Evolutionary conservation across 2,888 invertebrate genomes (phyloP).

Genomic region (Lycocerus yunnanus): DNA sequence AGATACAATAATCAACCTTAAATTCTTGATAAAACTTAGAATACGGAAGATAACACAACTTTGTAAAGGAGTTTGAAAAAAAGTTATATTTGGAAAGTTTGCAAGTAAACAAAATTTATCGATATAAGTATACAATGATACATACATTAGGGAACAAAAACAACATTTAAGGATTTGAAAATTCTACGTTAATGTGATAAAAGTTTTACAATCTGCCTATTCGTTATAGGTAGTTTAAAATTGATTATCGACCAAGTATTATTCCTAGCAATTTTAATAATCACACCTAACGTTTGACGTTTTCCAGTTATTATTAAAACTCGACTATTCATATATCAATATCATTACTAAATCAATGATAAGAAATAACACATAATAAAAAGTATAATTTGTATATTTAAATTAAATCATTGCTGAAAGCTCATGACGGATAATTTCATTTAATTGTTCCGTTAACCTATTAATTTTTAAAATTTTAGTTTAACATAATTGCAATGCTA

Average conservation of each 20-base stretch:
- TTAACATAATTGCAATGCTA: no score
- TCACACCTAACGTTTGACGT: not conserved
- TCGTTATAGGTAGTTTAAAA: not conserved
- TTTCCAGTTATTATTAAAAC: not conserved
- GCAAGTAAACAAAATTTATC: constrained; percentile 3
- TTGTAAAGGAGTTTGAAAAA: not conserved
- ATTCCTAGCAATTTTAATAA: not conserved
- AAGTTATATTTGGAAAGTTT: constrained; percentile 2
- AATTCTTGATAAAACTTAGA: not conserved
- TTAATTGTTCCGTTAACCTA: no score
- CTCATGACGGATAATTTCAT: no score
- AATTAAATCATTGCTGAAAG: no score
- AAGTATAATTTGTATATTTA: no score
- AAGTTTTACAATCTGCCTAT: not conserved
- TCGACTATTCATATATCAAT: not conserved
- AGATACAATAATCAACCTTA: not conserved
- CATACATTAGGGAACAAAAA: constrained; percentile 4
- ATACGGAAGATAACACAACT: not conserved
- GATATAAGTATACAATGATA: not conserved
- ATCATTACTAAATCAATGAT: not conserved
- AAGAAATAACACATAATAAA: no score
- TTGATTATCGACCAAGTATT: not conserved
- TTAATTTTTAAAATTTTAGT: no score
- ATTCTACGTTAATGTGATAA: not conserved
- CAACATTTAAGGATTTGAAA: constrained; percentile 1